A percentile compares a stretch with the other conserved stretches of the same genome.
phyloP scores from a whole-genome alignment of 2,113 vertebrate species.

The Dipodomys stephensi region DNA sequence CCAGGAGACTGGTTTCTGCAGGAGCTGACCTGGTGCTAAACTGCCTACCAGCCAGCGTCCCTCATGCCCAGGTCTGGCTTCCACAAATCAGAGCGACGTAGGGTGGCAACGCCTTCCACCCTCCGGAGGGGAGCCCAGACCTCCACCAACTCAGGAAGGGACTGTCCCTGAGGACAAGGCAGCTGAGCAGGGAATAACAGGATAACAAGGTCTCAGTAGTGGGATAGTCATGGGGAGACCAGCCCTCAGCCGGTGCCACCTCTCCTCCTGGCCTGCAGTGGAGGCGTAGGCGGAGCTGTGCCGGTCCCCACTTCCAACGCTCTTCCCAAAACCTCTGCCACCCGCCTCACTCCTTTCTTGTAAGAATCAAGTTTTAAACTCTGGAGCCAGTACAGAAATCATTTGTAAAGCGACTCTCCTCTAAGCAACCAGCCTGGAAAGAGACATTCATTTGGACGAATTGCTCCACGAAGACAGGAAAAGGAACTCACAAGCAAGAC shows the following conservation, averaged over 20 bases:
- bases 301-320: no score
- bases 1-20: background rate
- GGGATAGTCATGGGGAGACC: no score
- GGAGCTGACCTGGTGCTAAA: no score
- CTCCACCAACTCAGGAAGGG: background rate
- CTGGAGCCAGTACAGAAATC: background rate
- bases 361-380: background rate
- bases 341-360: background rate
- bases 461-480: background rate
- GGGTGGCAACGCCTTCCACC: no score
- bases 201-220: background rate
- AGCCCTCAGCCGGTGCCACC: background rate
- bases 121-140: background rate
- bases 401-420: background rate
- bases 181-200: background rate
- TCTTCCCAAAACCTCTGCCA: no score
- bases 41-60: no score
- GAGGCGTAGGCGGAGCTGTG: fast-evolving
- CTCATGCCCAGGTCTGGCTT: background rate
- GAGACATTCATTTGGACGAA: background rate
- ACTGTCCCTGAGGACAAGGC: background rate
- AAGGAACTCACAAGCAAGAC: background rate
- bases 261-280: fast-evolving
- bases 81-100: background rate
- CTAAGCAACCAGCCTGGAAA: background rate